A percentile compares a stretch with the other conserved stretches of the same genome.
Conservation (phyloP, 30 jellyfish, hydroid and myxozoan genomes). For the Chrysaora quinquecirrha region DNA sequence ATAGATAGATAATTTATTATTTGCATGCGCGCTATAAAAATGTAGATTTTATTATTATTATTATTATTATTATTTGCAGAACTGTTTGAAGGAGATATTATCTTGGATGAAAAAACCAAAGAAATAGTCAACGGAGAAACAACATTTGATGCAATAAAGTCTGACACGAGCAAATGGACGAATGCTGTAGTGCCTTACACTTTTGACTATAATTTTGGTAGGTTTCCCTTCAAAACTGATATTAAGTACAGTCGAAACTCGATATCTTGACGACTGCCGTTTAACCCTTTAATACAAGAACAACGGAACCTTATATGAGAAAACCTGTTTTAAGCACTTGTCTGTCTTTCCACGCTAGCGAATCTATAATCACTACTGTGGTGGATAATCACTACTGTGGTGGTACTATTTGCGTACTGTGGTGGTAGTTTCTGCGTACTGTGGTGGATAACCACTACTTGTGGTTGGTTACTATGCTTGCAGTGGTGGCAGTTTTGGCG, state of each 20-base stretch:
- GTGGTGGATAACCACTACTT: too few species aligned
- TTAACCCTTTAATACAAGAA: too few species aligned
- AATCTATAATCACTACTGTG: too few species aligned
- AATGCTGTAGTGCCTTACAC: conserved; percentile 61
- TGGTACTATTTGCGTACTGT: too few species aligned
- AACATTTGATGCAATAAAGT: conserved; percentile 54
- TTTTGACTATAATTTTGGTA: conserved; percentile 56
- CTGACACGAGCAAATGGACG: conserved; percentile 50
- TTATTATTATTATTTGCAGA: conserved; percentile 1
- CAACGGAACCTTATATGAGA: too few species aligned
- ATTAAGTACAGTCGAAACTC: not conserved
- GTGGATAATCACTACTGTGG: too few species aligned
- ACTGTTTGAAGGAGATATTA: conserved; percentile 61
- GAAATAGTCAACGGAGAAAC: conserved; percentile 19
- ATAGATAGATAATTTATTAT: too few species aligned
- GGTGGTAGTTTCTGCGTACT: too few species aligned
- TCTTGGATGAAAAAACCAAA: conserved; percentile 22
- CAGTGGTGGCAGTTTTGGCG: too few species aligned
- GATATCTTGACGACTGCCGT: not conserved
- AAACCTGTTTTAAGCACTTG: not conserved
- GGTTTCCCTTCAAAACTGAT: not conserved
- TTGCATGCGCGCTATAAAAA: too few species aligned
- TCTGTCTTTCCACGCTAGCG: not conserved
- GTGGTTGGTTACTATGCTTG: too few species aligned
- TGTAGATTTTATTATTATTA: too few species aligned